Evolutionary conservation across 2,888 invertebrate species (phyloP).

Genomic region (Drosophila emarginata): DNA sequence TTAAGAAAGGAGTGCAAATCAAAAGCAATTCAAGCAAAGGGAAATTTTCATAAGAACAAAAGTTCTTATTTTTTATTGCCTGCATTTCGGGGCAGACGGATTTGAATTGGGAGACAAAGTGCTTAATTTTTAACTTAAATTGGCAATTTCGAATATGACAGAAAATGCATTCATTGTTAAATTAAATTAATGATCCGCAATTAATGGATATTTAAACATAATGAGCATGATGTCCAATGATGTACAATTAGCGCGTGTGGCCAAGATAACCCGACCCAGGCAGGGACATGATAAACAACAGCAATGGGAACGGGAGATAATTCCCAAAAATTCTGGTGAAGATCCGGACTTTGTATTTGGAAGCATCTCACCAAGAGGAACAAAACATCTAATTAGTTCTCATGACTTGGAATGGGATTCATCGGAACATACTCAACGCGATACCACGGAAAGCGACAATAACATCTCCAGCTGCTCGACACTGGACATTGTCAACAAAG

Average conservation of each 20-base stretch:
- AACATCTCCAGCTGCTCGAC: slow-evolving; percentile 82
- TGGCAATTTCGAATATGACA: neutral
- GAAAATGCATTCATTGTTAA: neutral
- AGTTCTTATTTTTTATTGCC: slow-evolving; percentile 18
- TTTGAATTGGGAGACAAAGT: neutral
- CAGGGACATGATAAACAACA: slow-evolving; percentile 54
- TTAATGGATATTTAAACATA: neutral
- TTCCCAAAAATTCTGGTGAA: slow-evolving; percentile 48
- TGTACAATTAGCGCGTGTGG: slow-evolving; percentile 79
- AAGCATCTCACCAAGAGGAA: slow-evolving; percentile 77
- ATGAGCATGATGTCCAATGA: slow-evolving; percentile 72
- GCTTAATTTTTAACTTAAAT: neutral
- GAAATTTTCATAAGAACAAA: slow-evolving; percentile 19
- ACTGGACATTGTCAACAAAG: slow-evolving; percentile 82
- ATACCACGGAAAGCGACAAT: slow-evolving; percentile 81
- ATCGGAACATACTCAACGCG: slow-evolving; percentile 78
- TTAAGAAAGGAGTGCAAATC: slow-evolving; percentile 56
- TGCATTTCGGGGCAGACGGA: neutral
- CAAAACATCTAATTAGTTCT: slow-evolving; percentile 45
- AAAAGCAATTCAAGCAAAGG: slow-evolving; percentile 40
- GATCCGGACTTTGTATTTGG: slow-evolving; percentile 78
- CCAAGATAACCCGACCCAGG: slow-evolving; percentile 61
- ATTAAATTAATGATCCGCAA: no score
- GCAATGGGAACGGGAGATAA: slow-evolving; percentile 27
- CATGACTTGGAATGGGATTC: slow-evolving; percentile 68